Evolutionary conservation across 2,888 invertebrate genomes (phyloP), one percentile per base, ranked within the genome.

Genomic region (Fissipunctia ypsillon): DNA sequence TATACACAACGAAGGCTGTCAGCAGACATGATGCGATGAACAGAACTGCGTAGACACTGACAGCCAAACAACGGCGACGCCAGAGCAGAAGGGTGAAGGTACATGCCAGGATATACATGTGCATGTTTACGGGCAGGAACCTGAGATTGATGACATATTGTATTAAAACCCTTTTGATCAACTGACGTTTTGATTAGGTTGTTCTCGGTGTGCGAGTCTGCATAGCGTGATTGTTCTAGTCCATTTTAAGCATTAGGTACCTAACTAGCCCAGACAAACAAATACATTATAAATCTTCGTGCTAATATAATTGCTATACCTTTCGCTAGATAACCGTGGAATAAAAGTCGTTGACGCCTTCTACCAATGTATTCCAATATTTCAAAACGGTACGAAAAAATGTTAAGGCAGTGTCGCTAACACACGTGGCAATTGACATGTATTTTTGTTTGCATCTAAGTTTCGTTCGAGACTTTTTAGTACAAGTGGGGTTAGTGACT

Each of bases 51-150:
- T 86, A 89, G 0, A 88, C 9, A 5, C 72, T 69, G 1, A 86
- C 3, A 6, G 88, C 88, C 6, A 78, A 68, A 3, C 56, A 25
- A 4, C 81, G 76, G 12, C 78, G 79, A 1, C 81, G 80, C 76
- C 77, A 84, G 64, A 88, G 73, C 0, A 84, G 31, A 10, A 89
- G 73, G 0, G 85, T 87, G 0, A 88, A 57, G 22, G 73, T 57
- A 54, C 84, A 85, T 0, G 84, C 71, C 28, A 89, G 10, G 19
- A 88, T 84, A 35, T 83, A 88, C 73, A 88, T 73, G 35, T 89
- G 88, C 81, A 89, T 78, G 56, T 86, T 88, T 1, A 80, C 86
- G 14, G 88, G 52, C 4, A 88, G 56, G 41, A 85, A 89, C 89
- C 89, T 89, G 78, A 31, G 16, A 5, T 2, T 10, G 14, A 28